Conservation (phyloP, 2,113 vertebrate genomes). For the Bagarius yarrelli region DNA sequence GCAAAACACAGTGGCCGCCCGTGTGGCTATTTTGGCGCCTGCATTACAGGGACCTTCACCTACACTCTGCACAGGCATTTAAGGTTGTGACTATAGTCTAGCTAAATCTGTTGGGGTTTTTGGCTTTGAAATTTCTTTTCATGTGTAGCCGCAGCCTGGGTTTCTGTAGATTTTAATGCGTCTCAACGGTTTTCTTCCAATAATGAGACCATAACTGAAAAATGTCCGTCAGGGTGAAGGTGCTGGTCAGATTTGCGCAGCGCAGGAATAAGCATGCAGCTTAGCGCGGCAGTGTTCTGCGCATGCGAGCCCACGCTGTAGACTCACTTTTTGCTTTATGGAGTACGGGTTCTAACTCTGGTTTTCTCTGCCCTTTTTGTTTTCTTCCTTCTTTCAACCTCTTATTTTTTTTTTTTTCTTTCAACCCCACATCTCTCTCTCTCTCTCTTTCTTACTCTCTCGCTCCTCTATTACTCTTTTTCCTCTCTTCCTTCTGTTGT, state of each 20-base stretch:
- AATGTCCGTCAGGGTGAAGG: conserved; percentile 86
- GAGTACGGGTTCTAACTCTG: conserved; percentile 86
- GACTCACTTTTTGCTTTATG: conserved; percentile 97
- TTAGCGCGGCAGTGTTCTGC: conserved; percentile 91
- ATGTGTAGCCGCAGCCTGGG: not conserved
- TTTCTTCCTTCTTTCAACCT: conserved; percentile 77
- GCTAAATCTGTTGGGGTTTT: not conserved
- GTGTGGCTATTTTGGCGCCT: conserved; percentile 83
- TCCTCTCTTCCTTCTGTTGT: conserved; percentile 69
- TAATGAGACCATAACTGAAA: conserved; percentile 77
- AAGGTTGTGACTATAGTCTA: conserved; percentile 79
- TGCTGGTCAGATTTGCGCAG: conserved; percentile 93
- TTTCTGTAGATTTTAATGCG: not conserved
- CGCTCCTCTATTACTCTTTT: conserved; percentile 58
- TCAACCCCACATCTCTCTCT: conserved; percentile 65
- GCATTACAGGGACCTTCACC: conserved; percentile 99
- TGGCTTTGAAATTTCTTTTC: not conserved
- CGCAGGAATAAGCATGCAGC: conserved; percentile 94
- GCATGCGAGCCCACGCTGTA: conserved; percentile 97
- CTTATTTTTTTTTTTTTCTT: conserved; percentile 62
- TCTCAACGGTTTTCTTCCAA: not conserved
- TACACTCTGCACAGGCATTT: conserved; percentile 82
- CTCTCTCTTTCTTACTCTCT: conserved; percentile 65
- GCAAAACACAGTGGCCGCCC: conserved; percentile 52
- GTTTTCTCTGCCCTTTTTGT: conserved; percentile 79